Evolutionary conservation across 2,113 vertebrate species (phyloP), one percentile per base, ranked within the genome.

Genomic region (Festucalex cinctus): DNA sequence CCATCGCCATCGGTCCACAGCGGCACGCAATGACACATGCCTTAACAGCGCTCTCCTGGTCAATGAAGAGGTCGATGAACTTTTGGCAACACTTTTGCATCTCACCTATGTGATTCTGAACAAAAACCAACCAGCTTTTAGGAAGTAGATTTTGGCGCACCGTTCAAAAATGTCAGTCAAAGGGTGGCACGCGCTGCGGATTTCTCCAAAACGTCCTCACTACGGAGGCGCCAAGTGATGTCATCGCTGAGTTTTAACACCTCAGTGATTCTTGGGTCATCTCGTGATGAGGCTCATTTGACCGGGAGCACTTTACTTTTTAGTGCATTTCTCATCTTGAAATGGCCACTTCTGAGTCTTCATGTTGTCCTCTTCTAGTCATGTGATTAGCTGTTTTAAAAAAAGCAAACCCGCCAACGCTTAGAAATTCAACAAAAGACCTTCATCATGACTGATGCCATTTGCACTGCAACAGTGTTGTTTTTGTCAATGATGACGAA

Each of bases 1-100:
- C 43, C 43, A 19, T 46, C 43, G 16, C 17, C 43, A 66, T 65
- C 8, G 6, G 44, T 61, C 48, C 39, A 60, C 20, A 32, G 39
- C 48, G 26, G 70, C 36, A 48, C 53, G 53, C 49, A 20, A 28
- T 64, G 44, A 74, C 72, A 59, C 65, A 19, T 62, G 67, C 78
- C 83, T 87, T 85, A 81, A 75, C 54, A 68, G 72, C 74, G 74
- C 56, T 63, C 69, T 20, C 58, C 41, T 17, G 57, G 57, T 67
- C 35, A 49, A 35, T 54, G 54, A 53, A 64, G 44, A 70, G 1
- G 9, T 49, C 24, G 17, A 24, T 65, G 26, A 69, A 63, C 57
- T 72, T 44, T 57, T 71, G 46, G 44, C 36, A 58, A 78, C 32
- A 36, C 24, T 51, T 62, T 48, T 65, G 13, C 48, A 28, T 69